Evolutionary conservation across 2,113 vertebrate species (phyloP), one percentile per base, ranked within the genome.

Genomic region (Gulo gulo): DNA sequence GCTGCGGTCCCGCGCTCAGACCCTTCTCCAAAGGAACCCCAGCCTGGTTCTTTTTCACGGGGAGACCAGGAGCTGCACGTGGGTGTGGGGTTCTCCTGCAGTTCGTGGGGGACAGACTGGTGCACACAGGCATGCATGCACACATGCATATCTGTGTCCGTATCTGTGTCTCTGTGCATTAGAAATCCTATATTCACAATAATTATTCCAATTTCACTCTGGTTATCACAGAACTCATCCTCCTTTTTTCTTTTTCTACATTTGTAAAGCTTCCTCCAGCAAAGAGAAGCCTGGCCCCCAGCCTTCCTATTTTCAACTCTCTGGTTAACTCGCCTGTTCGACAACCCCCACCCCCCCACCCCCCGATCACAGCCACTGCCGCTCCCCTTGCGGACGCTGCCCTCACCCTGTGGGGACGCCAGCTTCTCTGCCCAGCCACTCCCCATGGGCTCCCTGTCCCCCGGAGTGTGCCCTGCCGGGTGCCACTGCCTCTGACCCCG

Each of bases 71-170:
- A 36, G 14, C 45, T 78, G 23, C 57, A n/a, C 4, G 4, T 16
- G 79, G 18, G 18, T 9, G 36, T 50, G 36, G 34, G 39, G 26
- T 6, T 20, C 31, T 42, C 16, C 71, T 18, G 45, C 8, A 20
- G 4, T 65, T 57, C 14, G 1, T 39, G 34, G 15, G 36, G 69
- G 8, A 31, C 57, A 57, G 21, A 39, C 16, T 39, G 59, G 67
- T 21, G 34, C 23, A 14, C 50, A 29, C 26, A 4, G 31, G 20
- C 15, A 6, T 6, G 4, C 26, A 7, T 0, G 2, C 3, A 18
- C 50, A 23, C 12, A 9, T 4, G 5, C 34, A 11, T 13, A 18
- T 52, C 7, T 14, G 13, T 34, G 15, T 45, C 52, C 24, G 24
- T 65, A 45, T 61, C 83, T 69, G 1, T 24, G 50, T 88, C 63